phyloP scores from a whole-genome alignment of 2,888 invertebrate species.

The Cosmopolites sordidus region DNA sequence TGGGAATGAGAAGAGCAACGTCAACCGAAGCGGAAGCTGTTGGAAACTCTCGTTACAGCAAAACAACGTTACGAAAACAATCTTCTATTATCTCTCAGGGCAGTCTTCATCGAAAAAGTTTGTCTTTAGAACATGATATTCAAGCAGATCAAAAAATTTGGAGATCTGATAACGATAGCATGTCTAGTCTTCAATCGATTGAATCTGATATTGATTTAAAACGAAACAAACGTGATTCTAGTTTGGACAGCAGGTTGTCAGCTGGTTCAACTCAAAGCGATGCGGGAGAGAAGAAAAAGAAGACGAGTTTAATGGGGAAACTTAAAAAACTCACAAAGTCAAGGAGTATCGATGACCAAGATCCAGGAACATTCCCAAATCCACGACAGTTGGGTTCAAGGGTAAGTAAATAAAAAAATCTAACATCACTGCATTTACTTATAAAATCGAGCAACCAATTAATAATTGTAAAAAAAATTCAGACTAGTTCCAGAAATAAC shows the following conservation, averaged over 20 bases:
- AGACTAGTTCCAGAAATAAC: constrained; percentile 47
- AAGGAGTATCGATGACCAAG: constrained; percentile 70
- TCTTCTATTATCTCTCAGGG: constrained; percentile 38
- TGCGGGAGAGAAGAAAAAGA: constrained; percentile 67
- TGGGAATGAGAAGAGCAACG: constrained; percentile 51
- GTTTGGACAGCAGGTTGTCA: constrained; percentile 78
- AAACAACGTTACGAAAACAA: constrained; percentile 28
- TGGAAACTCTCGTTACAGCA: constrained; percentile 29
- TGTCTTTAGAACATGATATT: constrained; percentile 67
- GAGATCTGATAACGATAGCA: constrained; percentile 81
- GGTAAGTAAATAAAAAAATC: too few relatives aligned
- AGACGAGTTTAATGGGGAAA: constrained; percentile 78
- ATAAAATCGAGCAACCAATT: neutral
- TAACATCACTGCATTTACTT: neutral
- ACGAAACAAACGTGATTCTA: constrained; percentile 66
- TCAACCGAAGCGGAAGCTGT: constrained; percentile 64
- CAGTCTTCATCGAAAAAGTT: constrained; percentile 63
- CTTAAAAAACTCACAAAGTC: constrained; percentile 81
- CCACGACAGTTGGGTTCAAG: constrained; percentile 37
- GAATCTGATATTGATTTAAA: constrained; percentile 54
- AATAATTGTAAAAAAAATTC: too few relatives aligned
- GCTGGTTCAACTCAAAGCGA: constrained; percentile 84
- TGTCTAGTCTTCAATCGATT: constrained; percentile 75
- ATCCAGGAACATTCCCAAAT: constrained; percentile 44
- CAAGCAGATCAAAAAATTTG: constrained; percentile 65